phyloP scores from a whole-genome alignment of 1,140 invertebrate species.

The Chymomyza costata region DNA sequence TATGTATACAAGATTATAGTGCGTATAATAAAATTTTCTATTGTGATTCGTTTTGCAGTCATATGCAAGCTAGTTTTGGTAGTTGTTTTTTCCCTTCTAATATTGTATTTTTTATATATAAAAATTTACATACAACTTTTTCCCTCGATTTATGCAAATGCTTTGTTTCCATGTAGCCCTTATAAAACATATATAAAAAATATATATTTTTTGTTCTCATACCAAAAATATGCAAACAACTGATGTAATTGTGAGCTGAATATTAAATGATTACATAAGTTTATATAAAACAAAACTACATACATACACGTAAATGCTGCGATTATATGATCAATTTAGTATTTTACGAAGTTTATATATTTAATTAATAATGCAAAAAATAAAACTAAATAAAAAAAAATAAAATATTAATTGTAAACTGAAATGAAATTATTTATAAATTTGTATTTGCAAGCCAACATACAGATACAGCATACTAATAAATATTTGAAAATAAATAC shows the following conservation, averaged over 20 bases:
- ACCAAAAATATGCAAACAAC: conserved; percentile 26
- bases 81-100: conserved; percentile 34
- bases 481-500: conserved; percentile 47
- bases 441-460: conserved; percentile 62
- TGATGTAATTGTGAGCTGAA: conserved; percentile 22
- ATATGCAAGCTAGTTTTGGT: conserved; percentile 18
- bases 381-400: conserved; percentile 33
- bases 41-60: conserved; percentile 49
- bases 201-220: neutral
- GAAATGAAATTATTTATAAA: conserved; percentile 67
- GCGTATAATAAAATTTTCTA: conserved; percentile 43
- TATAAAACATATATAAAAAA: conserved; percentile 22
- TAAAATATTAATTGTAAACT: conserved; percentile 16
- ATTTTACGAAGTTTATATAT: conserved; percentile 55
- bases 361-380: conserved; percentile 31
- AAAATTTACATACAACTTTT: conserved; percentile 23
- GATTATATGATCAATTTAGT: conserved; percentile 58
- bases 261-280: conserved; percentile 35
- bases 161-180: conserved; percentile 24
- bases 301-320: conserved; percentile 46
- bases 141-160: conserved; percentile 35
- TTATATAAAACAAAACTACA: conserved; percentile 14
- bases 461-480: conserved; percentile 55
- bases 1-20: conserved; percentile 24
- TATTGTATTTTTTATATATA: conserved; percentile 18